phyloP scores from a whole-genome alignment of 1,140 invertebrate species.

The Homarus americanus region DNA sequence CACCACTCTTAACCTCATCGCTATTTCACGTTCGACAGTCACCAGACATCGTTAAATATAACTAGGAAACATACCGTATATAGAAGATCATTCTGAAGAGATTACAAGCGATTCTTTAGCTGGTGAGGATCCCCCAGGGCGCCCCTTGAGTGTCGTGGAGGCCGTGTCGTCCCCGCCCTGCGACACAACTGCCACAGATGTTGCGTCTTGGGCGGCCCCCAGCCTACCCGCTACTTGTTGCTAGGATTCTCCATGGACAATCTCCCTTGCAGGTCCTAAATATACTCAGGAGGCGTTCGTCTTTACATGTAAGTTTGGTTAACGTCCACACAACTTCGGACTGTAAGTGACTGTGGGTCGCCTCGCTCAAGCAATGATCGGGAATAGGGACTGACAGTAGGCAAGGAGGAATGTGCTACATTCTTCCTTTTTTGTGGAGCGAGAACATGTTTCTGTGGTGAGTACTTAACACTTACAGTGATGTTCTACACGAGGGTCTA shows the following conservation, averaged over 20 bases:
- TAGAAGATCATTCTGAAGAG: background rate
- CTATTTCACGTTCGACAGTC: background rate
- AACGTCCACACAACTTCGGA: background rate
- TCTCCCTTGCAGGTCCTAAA: background rate
- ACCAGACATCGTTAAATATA: background rate
- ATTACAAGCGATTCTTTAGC: constrained; percentile 3
- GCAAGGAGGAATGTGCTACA: too few species aligned
- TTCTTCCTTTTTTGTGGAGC: background rate
- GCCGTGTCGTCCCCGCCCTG: background rate
- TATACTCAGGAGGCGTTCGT: background rate
- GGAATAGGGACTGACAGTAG: background rate
- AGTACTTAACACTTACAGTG: background rate
- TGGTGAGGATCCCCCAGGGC: background rate
- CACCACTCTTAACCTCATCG: background rate
- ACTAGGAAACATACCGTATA: background rate
- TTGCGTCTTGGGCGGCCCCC: background rate
- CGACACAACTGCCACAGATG: background rate
- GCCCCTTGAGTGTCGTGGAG: background rate
- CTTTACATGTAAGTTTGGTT: background rate
- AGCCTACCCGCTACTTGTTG: background rate
- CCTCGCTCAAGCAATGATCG: background rate
- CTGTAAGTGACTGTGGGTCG: background rate
- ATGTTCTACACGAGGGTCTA: background rate
- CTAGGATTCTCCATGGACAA: background rate
- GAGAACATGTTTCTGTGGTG: background rate